phyloP scores from a whole-genome alignment of 2,888 invertebrate species.

The Sturmia bella region DNA sequence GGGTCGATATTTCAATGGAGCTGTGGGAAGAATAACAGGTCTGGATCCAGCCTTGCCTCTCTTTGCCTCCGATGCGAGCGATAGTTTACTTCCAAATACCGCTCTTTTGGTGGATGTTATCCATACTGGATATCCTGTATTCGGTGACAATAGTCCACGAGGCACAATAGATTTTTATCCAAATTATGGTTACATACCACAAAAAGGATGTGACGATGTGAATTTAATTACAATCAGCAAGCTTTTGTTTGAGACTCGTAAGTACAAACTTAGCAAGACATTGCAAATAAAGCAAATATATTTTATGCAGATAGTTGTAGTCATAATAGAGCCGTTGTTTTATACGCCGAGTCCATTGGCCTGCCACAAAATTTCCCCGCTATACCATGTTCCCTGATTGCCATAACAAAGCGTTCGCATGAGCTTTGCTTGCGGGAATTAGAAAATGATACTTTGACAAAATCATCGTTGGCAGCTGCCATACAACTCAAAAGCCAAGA shows the following conservation, averaged over 20 bases:
- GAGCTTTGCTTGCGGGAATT: constrained; percentile 54
- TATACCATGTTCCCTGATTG: constrained; percentile 75
- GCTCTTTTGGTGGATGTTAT: constrained; percentile 80
- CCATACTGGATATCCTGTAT: constrained; percentile 79
- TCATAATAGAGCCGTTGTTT: constrained; percentile 79
- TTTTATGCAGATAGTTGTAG: constrained; percentile 77
- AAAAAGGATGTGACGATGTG: constrained; percentile 79
- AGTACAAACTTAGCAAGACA: constrained; percentile 50
- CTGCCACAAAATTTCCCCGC: constrained; percentile 77
- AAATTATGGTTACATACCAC: constrained; percentile 77
- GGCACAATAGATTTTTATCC: constrained; percentile 81
- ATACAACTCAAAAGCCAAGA: constrained; percentile 39
- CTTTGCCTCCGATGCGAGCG: constrained; percentile 75
- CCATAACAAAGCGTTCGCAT: constrained; percentile 71
- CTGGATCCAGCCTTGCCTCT: constrained; percentile 81
- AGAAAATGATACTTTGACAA: neutral
- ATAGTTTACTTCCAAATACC: constrained; percentile 75
- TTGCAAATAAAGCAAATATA: neutral
- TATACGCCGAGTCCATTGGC: constrained; percentile 80
- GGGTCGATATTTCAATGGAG: constrained; percentile 78
- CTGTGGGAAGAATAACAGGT: constrained; percentile 78
- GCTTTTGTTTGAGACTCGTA: constrained; percentile 76
- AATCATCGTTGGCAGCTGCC: constrained; percentile 32
- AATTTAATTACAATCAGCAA: constrained; percentile 77
- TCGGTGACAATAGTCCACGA: constrained; percentile 79